Evolutionary conservation across 2,888 invertebrate species (phyloP).

Genomic region (Eupithecia abbreviata): DNA sequence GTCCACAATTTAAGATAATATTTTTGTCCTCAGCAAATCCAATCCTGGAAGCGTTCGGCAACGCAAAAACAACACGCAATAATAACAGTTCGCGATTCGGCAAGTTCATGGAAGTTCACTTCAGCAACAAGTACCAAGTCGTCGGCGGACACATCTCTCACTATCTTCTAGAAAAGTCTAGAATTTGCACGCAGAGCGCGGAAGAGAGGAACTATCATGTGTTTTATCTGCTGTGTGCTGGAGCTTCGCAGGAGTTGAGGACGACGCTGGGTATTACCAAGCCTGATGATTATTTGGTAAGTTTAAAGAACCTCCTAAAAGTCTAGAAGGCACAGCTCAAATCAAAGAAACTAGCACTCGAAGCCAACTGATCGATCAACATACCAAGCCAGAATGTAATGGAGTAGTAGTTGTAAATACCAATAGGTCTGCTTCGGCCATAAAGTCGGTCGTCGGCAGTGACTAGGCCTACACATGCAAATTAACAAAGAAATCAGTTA

Average conservation of each 20-base stretch:
- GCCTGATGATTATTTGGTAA: constrained; percentile 92
- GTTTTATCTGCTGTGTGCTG: constrained; percentile 97
- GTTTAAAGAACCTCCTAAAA: constrained; percentile 39
- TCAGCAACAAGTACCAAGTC: constrained; percentile 89
- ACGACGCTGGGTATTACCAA: constrained; percentile 89
- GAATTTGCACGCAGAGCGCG: constrained; percentile 94
- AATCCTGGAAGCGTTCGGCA: constrained; percentile 97
- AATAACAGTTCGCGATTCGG: constrained; percentile 99
- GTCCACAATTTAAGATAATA: background rate
- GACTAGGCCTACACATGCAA: no score
- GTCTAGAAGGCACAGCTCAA: background rate
- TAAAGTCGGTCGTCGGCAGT: no score
- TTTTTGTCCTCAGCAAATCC: constrained; percentile 90
- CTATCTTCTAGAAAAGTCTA: constrained; percentile 97
- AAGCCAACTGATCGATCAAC: background rate
- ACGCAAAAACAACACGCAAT: constrained; percentile 98
- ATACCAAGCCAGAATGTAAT: no score
- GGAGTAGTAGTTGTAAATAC: no score
- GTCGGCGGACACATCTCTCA: constrained; percentile 99
- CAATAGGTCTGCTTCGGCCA: no score
- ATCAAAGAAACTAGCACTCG: background rate
- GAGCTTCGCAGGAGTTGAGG: constrained; percentile 92
- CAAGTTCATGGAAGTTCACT: constrained; percentile 99
- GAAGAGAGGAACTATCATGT: constrained; percentile 99
- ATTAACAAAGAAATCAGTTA: no score